Percentiles rank a stretch among this genome's conserved stretches.
Evolutionary conservation across 1,140 invertebrate species (phyloP).

Genomic region (Diorhabda carinulata): DNA sequence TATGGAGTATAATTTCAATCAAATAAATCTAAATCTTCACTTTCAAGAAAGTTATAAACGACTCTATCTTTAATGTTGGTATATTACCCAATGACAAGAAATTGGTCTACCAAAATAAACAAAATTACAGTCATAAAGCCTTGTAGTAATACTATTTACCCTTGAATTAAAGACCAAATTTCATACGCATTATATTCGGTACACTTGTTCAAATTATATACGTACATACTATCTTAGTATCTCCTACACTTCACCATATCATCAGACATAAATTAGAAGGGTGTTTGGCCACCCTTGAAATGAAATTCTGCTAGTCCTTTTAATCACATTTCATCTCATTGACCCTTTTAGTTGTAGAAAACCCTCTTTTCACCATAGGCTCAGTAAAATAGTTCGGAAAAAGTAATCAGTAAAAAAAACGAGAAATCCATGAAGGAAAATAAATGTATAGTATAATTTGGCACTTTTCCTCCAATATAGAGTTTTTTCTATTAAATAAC

Average conservation of each 20-base stretch:
- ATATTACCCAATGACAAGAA: too few species aligned
- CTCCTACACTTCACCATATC: slow-evolving; percentile 21
- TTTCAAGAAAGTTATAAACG: too few species aligned
- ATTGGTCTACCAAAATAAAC: too few species aligned
- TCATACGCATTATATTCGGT: slow-evolving; percentile 15
- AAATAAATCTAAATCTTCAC: too few species aligned
- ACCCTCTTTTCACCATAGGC: neutral
- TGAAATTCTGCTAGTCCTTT: slow-evolving; percentile 28
- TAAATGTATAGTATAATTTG: too few species aligned
- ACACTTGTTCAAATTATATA: slow-evolving; percentile 24
- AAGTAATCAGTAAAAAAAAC: neutral
- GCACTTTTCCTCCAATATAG: too few species aligned
- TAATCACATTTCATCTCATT: slow-evolving; percentile 28
- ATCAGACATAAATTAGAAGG: slow-evolving; percentile 30
- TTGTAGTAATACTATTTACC: too few species aligned
- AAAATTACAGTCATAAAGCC: too few species aligned
- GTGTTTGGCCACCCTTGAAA: slow-evolving; percentile 33
- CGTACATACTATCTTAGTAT: slow-evolving; percentile 13
- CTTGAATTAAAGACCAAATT: slow-evolving; percentile 1
- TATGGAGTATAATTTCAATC: too few species aligned
- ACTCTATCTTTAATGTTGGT: too few species aligned
- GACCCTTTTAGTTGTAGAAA: slow-evolving; percentile 16
- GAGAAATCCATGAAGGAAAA: too few species aligned
- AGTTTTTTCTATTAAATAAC: too few species aligned
- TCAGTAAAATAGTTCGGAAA: neutral